These are phyloP conservation scores for Parus major DNA, from an alignment of 2,113 vertebrate genomes.

Conservation along the genomic window DNA sequence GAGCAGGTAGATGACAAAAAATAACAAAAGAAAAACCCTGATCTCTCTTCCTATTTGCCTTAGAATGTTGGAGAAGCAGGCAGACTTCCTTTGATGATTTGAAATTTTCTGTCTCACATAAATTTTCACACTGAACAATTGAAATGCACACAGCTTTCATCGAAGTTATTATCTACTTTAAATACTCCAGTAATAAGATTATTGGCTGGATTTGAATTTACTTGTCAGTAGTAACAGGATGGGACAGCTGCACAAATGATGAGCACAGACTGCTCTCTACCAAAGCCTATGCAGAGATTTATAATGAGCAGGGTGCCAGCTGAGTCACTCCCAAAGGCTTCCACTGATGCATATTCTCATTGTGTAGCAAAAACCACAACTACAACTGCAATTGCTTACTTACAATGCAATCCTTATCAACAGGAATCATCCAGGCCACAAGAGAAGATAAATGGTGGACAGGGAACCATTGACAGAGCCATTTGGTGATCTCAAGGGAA, in stretches of 20 bases:
- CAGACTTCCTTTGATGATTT: neutral
- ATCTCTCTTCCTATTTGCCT: neutral
- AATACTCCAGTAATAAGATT: neutral
- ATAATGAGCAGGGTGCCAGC: neutral
- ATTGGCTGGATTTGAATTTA: neutral
- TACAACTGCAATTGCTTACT: neutral
- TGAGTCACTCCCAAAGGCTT: neutral
- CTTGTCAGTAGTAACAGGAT: neutral
- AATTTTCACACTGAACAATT: neutral
- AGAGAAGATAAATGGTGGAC: neutral
- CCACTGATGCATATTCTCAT: neutral
- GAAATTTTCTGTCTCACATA: neutral
- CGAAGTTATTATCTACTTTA: neutral
- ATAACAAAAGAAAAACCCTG: neutral
- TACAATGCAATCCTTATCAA: neutral
- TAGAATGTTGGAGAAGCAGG: neutral
- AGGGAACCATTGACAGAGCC: neutral
- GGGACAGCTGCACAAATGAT: neutral
- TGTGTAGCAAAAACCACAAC: neutral
- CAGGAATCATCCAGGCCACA: neutral
- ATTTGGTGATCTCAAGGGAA: neutral
- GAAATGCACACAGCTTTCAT: neutral
- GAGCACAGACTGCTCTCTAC: neutral
- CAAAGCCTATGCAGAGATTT: neutral
- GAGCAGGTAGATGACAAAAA: neutral